Conservation (phyloP, 2,888 invertebrate species). For the Biston stratarius region DNA sequence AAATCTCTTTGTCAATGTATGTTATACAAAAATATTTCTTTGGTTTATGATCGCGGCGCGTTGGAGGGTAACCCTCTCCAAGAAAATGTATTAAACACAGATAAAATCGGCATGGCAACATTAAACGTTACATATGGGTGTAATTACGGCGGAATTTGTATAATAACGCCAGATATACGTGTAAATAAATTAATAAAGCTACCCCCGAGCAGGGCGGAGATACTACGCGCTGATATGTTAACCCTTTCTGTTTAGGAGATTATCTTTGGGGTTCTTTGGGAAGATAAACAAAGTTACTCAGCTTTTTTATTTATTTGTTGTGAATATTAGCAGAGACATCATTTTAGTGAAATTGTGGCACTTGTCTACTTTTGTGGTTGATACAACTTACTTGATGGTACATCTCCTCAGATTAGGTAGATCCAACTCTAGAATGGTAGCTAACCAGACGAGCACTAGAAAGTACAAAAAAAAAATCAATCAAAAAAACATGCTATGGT, state of each 20-base stretch:
- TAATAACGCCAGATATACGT: constrained; percentile 73
- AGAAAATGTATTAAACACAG: constrained; percentile 74
- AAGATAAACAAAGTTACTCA: constrained; percentile 24
- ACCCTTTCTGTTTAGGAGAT: constrained; percentile 47
- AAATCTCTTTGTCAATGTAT: too few species aligned
- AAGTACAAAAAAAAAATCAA: too few species aligned
- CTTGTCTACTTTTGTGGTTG: background rate
- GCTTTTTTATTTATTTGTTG: constrained; percentile 23
- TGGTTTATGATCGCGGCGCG: background rate
- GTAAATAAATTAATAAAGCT: constrained; percentile 84
- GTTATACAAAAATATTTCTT: too few species aligned
- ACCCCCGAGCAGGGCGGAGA: constrained; percentile 78
- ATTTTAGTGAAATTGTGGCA: background rate
- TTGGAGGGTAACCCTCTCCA: constrained; percentile 38
- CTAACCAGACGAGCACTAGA: too few species aligned
- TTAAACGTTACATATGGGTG: constrained; percentile 83
- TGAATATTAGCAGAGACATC: background rate
- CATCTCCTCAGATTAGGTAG: too few species aligned
- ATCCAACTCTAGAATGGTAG: too few species aligned
- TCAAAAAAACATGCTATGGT: too few species aligned
- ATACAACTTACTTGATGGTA: too few species aligned
- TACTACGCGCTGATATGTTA: constrained; percentile 67
- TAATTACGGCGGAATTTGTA: constrained; percentile 76
- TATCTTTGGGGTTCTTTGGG: constrained; percentile 40
- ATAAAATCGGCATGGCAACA: constrained; percentile 74